A percentile compares a stretch with the other conserved stretches of the same genome.
Conservation (phyloP, 1,140 invertebrate genomes). For the Bacillus rossius region DNA sequence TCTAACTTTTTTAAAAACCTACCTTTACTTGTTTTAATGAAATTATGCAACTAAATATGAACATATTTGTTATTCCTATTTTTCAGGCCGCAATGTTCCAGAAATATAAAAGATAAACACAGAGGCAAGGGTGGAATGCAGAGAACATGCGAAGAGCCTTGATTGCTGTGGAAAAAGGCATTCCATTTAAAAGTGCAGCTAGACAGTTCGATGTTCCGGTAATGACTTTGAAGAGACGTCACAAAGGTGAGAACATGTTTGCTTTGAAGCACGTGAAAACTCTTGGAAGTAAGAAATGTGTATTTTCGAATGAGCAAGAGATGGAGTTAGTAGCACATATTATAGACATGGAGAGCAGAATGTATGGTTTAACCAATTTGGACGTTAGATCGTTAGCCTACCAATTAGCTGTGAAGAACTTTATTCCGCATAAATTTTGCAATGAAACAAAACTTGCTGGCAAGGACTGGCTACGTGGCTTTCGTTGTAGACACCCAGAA, state of each 20-base stretch:
- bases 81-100: no score
- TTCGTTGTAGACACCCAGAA: conserved; percentile 37
- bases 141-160: not conserved
- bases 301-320: conserved; percentile 4
- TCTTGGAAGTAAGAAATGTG: not conserved
- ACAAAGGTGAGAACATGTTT: no score
- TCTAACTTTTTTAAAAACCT: no score
- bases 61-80: no score
- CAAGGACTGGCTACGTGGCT: conserved; percentile 36
- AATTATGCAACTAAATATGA: no score
- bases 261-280: not conserved
- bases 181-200: not conserved
- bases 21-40: no score
- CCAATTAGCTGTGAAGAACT: not conserved
- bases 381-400: not conserved
- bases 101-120: conserved; percentile 1
- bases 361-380: conserved; percentile 2
- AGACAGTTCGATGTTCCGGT: not conserved
- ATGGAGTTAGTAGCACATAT: not conserved
- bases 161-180: not conserved
- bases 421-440: not conserved
- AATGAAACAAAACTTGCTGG: conserved; percentile 9
- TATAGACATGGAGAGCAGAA: conserved; percentile 6
- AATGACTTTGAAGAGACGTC: not conserved
- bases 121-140: not conserved